Conservation (phyloP, 2,888 invertebrate genomes). For the Epinotia ramella region DNA sequence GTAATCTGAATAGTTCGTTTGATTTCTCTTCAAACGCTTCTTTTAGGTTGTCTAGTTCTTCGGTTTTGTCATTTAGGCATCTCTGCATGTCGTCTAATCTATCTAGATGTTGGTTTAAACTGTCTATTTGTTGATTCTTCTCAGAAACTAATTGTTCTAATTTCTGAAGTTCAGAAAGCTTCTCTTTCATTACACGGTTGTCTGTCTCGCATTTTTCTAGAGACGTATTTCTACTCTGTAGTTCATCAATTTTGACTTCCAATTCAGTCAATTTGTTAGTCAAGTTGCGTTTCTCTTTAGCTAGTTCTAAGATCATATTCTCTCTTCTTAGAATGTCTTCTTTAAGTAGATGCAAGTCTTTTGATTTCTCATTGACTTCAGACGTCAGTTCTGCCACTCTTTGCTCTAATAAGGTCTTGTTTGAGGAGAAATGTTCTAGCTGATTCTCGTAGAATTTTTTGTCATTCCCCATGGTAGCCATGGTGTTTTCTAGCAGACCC, state of each 20-base stretch:
- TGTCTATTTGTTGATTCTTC: conserved; percentile 83
- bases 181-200: conserved; percentile 79
- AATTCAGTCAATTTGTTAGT: conserved; percentile 79
- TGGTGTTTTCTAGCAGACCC: conserved; percentile 76
- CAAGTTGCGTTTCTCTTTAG: conserved; percentile 84
- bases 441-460: conserved; percentile 85
- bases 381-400: conserved; percentile 85
- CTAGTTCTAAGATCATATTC: conserved; percentile 84
- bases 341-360: conserved; percentile 81
- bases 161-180: conserved; percentile 76
- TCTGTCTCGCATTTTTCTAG: conserved; percentile 74
- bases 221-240: conserved; percentile 72
- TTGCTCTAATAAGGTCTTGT: conserved; percentile 82
- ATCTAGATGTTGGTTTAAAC: conserved; percentile 79
- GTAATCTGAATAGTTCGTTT: conserved; percentile 73
- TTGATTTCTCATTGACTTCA: conserved; percentile 81
- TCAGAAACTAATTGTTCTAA: conserved; percentile 84
- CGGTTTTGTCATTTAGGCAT: conserved; percentile 79
- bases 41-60: conserved; percentile 78
- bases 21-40: conserved; percentile 78
- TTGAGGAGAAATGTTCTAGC: conserved; percentile 80
- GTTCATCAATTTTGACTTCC: conserved; percentile 80
- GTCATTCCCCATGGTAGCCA: conserved; percentile 82
- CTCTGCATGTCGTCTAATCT: conserved; percentile 81
- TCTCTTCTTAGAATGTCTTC: conserved; percentile 85